A percentile compares a stretch with the other conserved stretches of the same genome.
Conservation (phyloP, 2,888 invertebrate species). For the Saturnia japonica region DNA sequence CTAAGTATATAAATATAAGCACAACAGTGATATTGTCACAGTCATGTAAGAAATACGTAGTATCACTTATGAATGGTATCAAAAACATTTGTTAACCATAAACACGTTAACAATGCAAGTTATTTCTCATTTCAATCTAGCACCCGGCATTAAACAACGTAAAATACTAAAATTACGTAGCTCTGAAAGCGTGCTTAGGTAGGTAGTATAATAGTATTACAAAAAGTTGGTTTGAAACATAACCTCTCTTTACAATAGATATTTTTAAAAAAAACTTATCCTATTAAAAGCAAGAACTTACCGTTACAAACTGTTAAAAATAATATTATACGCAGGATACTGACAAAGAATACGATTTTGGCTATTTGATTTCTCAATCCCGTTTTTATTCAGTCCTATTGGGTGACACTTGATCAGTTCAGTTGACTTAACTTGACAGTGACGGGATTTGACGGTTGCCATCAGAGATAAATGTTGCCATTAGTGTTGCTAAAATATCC, state of each 20-base stretch:
- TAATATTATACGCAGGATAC: background rate
- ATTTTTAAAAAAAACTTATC: background rate
- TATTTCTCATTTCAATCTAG: slow-evolving; percentile 27
- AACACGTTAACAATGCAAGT: slow-evolving; percentile 10
- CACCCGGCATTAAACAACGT: slow-evolving; percentile 56
- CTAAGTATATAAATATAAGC: too few relatives aligned
- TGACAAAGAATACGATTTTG: background rate
- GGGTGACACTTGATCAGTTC: background rate
- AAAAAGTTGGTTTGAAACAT: slow-evolving; percentile 5
- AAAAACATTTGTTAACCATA: slow-evolving; percentile 5
- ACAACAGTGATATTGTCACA: background rate
- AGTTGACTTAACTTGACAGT: too few relatives aligned
- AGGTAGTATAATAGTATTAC: slow-evolving; percentile 8
- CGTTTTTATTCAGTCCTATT: background rate
- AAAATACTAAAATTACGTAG: slow-evolving; percentile 50
- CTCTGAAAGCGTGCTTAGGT: slow-evolving; percentile 62
- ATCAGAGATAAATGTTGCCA: too few relatives aligned
- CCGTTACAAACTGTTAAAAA: background rate
- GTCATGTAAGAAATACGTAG: slow-evolving; percentile 10
- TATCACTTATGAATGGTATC: slow-evolving; percentile 5
- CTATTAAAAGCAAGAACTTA: background rate
- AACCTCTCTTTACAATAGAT: background rate
- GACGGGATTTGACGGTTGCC: too few relatives aligned
- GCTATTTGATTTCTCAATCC: background rate
- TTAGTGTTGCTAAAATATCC: too few relatives aligned